phyloP scores from a whole-genome alignment of 2,113 vertebrate genomes.

The Vulpes ferrilata region DNA sequence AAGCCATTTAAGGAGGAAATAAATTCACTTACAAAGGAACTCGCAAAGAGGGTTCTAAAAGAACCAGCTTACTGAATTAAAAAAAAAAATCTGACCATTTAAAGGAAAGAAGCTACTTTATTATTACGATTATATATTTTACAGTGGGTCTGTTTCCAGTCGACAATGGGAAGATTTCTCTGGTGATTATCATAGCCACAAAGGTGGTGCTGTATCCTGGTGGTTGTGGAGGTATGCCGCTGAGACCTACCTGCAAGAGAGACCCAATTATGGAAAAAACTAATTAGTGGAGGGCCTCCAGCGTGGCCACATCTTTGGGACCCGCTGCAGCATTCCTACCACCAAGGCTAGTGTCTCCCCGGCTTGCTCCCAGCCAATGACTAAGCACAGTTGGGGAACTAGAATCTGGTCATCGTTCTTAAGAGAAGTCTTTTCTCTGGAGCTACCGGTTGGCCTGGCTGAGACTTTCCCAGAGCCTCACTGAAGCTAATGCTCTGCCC shows the following conservation, averaged over 20 bases:
- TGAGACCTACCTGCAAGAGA: neutral
- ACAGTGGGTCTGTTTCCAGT: neutral
- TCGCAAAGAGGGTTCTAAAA: neutral
- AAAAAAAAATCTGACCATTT: neutral
- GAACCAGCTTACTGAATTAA: neutral
- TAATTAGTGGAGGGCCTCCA: neutral
- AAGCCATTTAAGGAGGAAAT: neutral
- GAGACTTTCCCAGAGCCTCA: neutral
- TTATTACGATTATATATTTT: neutral
- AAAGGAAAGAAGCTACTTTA: neutral
- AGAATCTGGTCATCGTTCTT: neutral
- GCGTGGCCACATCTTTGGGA: neutral
- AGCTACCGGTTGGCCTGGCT: neutral
- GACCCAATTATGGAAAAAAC: neutral
- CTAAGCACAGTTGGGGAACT: neutral
- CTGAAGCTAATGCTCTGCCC: neutral
- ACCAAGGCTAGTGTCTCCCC: neutral
- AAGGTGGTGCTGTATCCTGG: neutral
- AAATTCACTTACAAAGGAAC: neutral
- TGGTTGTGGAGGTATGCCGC: neutral
- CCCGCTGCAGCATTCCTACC: neutral
- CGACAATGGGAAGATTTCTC: neutral
- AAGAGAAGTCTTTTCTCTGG: neutral
- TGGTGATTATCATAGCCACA: neutral
- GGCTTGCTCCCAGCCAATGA: neutral